phyloP scores from a whole-genome alignment of 2,888 invertebrate genomes.

The Kuschelorhynchus macadamiae region DNA sequence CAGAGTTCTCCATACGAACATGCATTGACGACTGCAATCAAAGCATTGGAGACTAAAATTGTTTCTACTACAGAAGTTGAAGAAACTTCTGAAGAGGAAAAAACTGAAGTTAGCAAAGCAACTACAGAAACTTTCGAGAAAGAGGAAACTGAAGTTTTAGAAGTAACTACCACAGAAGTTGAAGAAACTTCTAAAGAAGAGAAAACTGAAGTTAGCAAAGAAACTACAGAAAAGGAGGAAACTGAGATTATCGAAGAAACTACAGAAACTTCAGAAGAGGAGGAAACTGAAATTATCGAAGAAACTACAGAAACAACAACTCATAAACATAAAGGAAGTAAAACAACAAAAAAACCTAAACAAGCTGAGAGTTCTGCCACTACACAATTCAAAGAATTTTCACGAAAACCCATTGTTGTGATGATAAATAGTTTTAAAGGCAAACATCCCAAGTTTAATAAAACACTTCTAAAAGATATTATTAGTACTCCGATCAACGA shows the following conservation, averaged over 20 bases:
- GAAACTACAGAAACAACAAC: background rate
- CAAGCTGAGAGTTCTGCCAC: too few species aligned
- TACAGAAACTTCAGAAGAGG: conserved; percentile 3
- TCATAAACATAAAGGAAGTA: background rate
- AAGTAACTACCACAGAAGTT: background rate
- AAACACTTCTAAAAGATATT: conserved; percentile 50
- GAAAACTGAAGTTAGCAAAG: conserved; percentile 2
- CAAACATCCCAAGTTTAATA: conserved; percentile 50
- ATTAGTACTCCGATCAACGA: conserved; percentile 48
- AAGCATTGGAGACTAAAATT: background rate
- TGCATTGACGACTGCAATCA: background rate
- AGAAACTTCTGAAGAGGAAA: conserved; percentile 1
- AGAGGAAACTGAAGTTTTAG: conserved; percentile 3
- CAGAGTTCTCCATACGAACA: background rate
- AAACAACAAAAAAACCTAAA: conserved; percentile 14
- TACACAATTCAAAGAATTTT: conserved; percentile 1
- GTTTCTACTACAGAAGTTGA: background rate
- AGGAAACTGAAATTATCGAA: conserved; percentile 8
- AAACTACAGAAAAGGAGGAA: conserved; percentile 17
- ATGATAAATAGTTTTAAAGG: conserved; percentile 52
- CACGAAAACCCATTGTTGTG: conserved; percentile 47
- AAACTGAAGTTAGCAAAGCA: background rate
- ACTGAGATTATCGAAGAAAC: too few species aligned
- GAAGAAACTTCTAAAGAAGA: background rate
- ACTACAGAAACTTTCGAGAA: background rate